phyloP scores from a whole-genome alignment of 2,888 invertebrate genomes.

The Leptinotarsa juncta region DNA sequence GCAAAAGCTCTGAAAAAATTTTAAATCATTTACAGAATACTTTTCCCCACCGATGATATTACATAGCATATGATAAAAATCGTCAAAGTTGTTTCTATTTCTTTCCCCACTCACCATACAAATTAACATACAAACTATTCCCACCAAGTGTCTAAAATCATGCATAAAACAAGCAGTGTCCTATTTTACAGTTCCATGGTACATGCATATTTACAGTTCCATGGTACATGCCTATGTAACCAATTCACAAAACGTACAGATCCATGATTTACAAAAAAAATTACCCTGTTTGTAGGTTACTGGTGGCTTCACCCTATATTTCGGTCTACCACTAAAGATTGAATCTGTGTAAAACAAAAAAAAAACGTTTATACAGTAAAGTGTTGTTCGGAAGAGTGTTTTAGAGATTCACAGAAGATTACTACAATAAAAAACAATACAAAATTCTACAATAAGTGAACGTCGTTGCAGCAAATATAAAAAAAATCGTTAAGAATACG shows the following conservation, averaged over 20 bases:
- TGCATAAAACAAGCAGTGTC: conserved; percentile 12
- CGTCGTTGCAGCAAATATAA: too few species aligned
- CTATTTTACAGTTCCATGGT: neutral
- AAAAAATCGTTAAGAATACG: too few species aligned
- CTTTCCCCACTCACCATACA: neutral
- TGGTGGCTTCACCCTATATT: conserved; percentile 67
- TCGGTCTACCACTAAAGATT: conserved; percentile 68
- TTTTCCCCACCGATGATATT: neutral
- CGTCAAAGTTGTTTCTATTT: too few species aligned
- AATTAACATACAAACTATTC: neutral
- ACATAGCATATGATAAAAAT: too few species aligned
- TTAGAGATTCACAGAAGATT: neutral
- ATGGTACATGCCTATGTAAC: conserved; percentile 33
- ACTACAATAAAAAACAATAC: too few species aligned
- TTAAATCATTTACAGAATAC: neutral
- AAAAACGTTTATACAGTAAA: conserved; percentile 44
- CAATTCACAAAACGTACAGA: conserved; percentile 25
- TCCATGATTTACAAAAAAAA: conserved; percentile 41
- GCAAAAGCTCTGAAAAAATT: neutral
- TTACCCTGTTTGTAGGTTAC: conserved; percentile 71
- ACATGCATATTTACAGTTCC: conserved; percentile 31
- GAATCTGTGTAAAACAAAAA: conserved; percentile 66
- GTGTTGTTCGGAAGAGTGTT: conserved; percentile 6
- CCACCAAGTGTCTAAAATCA: conserved; percentile 1
- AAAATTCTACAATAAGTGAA: too few species aligned